Conservation (phyloP, 1,140 invertebrate genomes). For the Drosophila obscura region DNA sequence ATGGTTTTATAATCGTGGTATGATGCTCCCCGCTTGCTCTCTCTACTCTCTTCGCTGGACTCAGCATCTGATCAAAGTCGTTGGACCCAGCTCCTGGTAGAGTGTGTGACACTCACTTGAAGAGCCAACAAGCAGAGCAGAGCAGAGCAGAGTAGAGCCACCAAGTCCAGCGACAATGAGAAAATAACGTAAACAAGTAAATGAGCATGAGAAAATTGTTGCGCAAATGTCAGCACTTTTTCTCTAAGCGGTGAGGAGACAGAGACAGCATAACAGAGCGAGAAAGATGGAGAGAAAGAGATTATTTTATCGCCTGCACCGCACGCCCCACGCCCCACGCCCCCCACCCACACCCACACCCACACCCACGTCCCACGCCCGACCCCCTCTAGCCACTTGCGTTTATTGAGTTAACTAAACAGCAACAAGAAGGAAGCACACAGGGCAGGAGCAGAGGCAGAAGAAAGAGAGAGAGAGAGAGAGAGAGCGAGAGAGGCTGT, state of each 20-base stretch:
- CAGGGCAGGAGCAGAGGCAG: neutral
- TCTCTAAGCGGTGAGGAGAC: conserved; percentile 24
- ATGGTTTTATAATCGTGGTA: too few species aligned
- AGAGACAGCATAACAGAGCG: conserved; percentile 6
- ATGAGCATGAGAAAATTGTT: conserved; percentile 70
- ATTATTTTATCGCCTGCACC: conserved; percentile 54
- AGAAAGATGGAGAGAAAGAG: conserved; percentile 20
- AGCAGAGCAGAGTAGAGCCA: neutral
- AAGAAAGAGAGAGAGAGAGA: too few species aligned
- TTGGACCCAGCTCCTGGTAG: too few species aligned
- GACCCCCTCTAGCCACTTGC: conserved; percentile 49
- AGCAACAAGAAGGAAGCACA: conserved; percentile 49
- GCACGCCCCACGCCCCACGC: neutral
- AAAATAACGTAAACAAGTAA: conserved; percentile 76
- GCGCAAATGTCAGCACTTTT: conserved; percentile 75
- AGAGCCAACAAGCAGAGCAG: neutral
- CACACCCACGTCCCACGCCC: neutral
- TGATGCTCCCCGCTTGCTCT: too few species aligned
- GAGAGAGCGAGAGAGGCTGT: too few species aligned
- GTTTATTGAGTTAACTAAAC: conserved; percentile 80
- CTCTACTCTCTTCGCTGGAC: too few species aligned
- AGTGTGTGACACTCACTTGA: too few species aligned
- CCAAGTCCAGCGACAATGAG: conserved; percentile 60
- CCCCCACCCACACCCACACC: too few species aligned
- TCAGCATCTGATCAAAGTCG: too few species aligned